A percentile compares a stretch with the other conserved stretches of the same genome.
These are phyloP conservation scores for Cyphomyrus plagiostoma DNA, from an alignment of 2,113 vertebrate genomes.

Conservation along the genomic window DNA sequence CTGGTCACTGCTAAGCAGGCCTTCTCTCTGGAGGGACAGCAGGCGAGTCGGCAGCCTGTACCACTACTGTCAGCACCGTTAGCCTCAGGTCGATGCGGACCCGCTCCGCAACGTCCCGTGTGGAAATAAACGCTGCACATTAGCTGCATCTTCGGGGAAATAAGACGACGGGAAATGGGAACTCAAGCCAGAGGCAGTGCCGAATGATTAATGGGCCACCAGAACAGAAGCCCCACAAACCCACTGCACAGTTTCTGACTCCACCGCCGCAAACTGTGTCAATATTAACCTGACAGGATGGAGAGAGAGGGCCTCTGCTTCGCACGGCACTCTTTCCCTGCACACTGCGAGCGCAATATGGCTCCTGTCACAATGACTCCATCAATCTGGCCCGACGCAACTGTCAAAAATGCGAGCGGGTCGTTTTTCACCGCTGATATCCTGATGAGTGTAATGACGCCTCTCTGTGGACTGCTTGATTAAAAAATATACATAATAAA, in stretches of 20 bases:
- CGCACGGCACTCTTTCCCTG: constrained; percentile 52
- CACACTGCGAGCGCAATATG: constrained; percentile 78
- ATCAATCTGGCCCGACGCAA: constrained; percentile 79
- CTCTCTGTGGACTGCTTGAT: constrained; percentile 82
- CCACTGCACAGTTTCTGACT: not conserved
- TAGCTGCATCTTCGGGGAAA: constrained; percentile 9
- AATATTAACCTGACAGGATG: constrained; percentile 81
- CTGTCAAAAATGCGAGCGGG: constrained; percentile 81
- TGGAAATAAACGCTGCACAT: constrained; percentile 29
- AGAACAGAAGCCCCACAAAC: not conserved
- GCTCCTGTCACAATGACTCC: constrained; percentile 76
- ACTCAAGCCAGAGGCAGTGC: not conserved
- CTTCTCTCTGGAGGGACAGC: not conserved
- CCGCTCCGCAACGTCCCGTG: constrained; percentile 38
- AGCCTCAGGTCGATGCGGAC: not conserved
- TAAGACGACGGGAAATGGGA: not conserved
- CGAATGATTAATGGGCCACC: constrained; percentile 10
- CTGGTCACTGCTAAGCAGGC: not conserved
- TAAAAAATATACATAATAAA: constrained; percentile 59
- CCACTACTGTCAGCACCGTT: not conserved
- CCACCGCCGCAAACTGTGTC: constrained; percentile 64
- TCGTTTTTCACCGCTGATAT: constrained; percentile 88
- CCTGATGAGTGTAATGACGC: constrained; percentile 94
- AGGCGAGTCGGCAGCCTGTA: not conserved
- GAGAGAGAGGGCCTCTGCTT: constrained; percentile 68